Conservation (phyloP, 2,888 invertebrate species). For the Cheilosia urbana region DNA sequence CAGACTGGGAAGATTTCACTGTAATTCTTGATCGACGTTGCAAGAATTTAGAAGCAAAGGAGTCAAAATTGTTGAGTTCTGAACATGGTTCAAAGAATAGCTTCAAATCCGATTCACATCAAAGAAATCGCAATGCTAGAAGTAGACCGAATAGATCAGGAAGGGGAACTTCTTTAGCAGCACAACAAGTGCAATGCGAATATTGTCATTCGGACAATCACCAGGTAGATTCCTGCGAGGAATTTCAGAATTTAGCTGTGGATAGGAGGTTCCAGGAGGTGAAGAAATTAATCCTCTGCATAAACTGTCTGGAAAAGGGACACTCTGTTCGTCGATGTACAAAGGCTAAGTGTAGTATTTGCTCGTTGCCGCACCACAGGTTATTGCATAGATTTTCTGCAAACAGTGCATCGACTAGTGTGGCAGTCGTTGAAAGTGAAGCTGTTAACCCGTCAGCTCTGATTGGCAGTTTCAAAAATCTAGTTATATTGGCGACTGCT, state of each 20-base stretch:
- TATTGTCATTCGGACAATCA: background rate
- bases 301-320: constrained; percentile 24
- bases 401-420: no score
- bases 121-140: no score
- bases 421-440: no score
- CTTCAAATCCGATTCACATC: no score
- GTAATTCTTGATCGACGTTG: background rate
- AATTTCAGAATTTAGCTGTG: constrained; percentile 2
- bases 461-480: background rate
- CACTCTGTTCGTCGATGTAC: constrained; percentile 17
- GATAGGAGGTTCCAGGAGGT: constrained; percentile 16
- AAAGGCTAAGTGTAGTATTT: constrained; percentile 6
- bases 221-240: background rate
- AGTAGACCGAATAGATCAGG: no score
- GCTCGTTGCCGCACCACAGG: background rate
- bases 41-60: background rate
- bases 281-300: constrained; percentile 10
- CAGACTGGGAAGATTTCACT: no score
- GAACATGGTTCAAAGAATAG: background rate
- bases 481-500: background rate
- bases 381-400: background rate
- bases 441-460: constrained; percentile 1
- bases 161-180: background rate
- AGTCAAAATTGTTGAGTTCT: background rate
- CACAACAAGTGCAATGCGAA: background rate